phyloP scores from a whole-genome alignment of 2,888 invertebrate genomes.

The Ochropleura leucogaster region DNA sequence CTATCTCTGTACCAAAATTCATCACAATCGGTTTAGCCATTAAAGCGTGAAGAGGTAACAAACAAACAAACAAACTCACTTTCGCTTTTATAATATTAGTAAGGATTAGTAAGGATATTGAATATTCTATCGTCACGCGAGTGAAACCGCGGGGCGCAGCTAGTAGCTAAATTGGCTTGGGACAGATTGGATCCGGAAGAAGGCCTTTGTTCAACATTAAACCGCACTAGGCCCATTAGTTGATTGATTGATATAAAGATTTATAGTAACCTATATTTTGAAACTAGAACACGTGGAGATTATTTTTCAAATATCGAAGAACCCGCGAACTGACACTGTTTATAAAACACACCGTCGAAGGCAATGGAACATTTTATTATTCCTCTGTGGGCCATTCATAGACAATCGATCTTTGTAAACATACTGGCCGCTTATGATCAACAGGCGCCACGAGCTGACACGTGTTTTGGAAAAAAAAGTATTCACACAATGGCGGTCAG shows the following conservation, averaged over 20 bases:
- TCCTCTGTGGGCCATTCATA: slow-evolving; percentile 60
- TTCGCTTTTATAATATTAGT: too few species aligned
- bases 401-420: slow-evolving; percentile 72
- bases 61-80: too few species aligned
- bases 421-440: slow-evolving; percentile 52
- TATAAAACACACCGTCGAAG: slow-evolving; percentile 68
- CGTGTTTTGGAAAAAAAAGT: slow-evolving; percentile 65
- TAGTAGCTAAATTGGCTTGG: neutral
- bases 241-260: neutral
- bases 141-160: too few species aligned
- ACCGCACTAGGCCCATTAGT: neutral
- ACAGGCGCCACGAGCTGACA: slow-evolving; percentile 51
- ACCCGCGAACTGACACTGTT: slow-evolving; percentile 63
- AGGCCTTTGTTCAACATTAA: too few species aligned
- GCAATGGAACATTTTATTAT: slow-evolving; percentile 65
- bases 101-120: too few species aligned
- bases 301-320: slow-evolving; percentile 60
- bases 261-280: slow-evolving; percentile 15
- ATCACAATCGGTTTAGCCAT: too few species aligned
- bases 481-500: slow-evolving; percentile 58
- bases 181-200: too few species aligned
- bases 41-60: too few species aligned
- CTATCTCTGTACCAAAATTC: too few species aligned
- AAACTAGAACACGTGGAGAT: slow-evolving; percentile 26
- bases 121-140: too few species aligned